phyloP scores from a whole-genome alignment of 2,113 vertebrate species.

The Melanerpes formicivorus region DNA sequence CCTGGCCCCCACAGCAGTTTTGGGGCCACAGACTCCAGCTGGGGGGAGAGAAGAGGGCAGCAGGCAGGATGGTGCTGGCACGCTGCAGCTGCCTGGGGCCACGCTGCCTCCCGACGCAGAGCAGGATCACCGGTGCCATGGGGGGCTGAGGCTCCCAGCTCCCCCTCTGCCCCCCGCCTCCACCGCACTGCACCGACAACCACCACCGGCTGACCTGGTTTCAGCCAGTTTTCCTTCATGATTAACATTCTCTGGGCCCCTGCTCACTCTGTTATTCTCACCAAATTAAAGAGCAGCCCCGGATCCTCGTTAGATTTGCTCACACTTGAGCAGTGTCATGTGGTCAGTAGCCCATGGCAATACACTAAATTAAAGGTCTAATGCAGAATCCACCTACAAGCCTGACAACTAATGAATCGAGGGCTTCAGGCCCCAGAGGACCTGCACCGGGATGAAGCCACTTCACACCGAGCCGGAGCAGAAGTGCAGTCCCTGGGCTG shows the following conservation, averaged over 20 bases:
- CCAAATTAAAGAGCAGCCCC: conserved; percentile 77
- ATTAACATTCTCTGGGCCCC: conserved; percentile 60
- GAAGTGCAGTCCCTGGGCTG: conserved; percentile 75
- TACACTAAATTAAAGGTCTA: conserved; percentile 92
- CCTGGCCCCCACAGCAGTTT: fast-evolving
- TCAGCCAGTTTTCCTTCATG: conserved; percentile 65
- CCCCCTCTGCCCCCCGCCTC: background rate
- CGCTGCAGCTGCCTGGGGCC: background rate
- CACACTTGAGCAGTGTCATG: conserved; percentile 79
- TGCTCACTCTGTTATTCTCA: conserved; percentile 68
- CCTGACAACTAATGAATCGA: conserved; percentile 91
- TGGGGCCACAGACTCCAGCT: background rate
- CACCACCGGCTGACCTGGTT: conserved; percentile 55
- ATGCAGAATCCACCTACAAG: conserved; percentile 86
- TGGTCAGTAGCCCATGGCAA: conserved; percentile 85
- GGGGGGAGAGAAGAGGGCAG: background rate
- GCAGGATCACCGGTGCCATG: fast-evolving
- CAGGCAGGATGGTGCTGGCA: no score
- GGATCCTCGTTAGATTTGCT: conserved; percentile 85
- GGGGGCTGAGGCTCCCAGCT: background rate
- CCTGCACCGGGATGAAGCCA: conserved; percentile 79
- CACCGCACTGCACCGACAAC: background rate
- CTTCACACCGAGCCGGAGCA: conserved; percentile 78
- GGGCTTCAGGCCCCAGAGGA: conserved; percentile 83
- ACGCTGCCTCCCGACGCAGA: fast-evolving